Evolutionary conservation across 2,113 vertebrate species (phyloP), one percentile per base, ranked within the genome.

Genomic region (Thryonomys swinderianus): DNA sequence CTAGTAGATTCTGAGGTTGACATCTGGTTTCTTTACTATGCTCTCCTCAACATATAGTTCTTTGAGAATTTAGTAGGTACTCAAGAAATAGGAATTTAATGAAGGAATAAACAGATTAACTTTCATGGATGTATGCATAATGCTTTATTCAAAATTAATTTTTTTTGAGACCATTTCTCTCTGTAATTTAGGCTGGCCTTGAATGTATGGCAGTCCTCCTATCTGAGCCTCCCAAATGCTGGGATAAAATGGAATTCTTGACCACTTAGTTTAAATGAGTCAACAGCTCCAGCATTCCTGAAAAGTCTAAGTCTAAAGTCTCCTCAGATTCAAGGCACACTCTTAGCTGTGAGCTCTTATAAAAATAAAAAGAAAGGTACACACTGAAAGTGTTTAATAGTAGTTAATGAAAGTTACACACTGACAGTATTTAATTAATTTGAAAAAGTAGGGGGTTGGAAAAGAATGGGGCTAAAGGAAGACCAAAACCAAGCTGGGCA

Each of bases 1-100:
- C 4, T 7, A 34, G 11, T 85, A 67, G 27, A 80, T 3, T 27
- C 32, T 87, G 34, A 40, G 55, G 37, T 21, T 16, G 2, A 32
- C 76, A 37, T 82, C 40, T 51, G 27, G 12, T 37, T 83, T 42
- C 13, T 61, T 90, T 16, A 48, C 10, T 30, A n/a, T 17, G 45
- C 1, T 83, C 27, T 79, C 13, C 27, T 55, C 45, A 45, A 18
- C 66, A 23, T 10, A 34, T 30, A 81, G 7, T 73, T 30, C 18
- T 86, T 20, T n/a, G n/a, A 23, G 53, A 27, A 62, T 12, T 30
- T 30, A 88, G 45, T 62, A 87, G 40, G 37, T 55, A 42, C 53
- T 90, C 45, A 87, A 27, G 78, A 64, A 84, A 66, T 69, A 61
- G 30, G 45, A 71, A 3, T 64, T 93, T 91, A 85, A 88, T 88